Percentiles rank a stretch among this genome's conserved stretches.
Conservation (phyloP, 2,113 vertebrate species). For the Ginglymostoma cirratum region DNA sequence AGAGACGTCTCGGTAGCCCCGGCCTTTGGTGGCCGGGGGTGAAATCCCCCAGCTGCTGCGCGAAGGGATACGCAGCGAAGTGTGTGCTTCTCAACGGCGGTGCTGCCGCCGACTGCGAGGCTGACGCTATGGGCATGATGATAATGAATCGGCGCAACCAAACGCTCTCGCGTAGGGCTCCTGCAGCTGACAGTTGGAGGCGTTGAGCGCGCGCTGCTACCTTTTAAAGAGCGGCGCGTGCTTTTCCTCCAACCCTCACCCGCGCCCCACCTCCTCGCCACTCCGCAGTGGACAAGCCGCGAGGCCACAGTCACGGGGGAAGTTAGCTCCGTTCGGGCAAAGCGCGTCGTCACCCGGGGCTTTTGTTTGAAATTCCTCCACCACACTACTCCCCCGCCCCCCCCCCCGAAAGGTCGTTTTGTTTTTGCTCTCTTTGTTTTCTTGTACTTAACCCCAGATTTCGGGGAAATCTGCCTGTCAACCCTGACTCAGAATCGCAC, state of each 20-base stretch:
- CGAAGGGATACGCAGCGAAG: background rate
- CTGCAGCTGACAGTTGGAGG: background rate
- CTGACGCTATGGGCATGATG: background rate
- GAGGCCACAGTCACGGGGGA: background rate
- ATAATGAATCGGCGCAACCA: background rate
- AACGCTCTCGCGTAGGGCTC: background rate
- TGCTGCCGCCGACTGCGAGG: background rate
- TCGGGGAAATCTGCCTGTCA: background rate
- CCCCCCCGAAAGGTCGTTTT: background rate
- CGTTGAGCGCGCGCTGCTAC: background rate
- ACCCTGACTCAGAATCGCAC: too few species aligned
- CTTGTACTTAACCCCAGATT: background rate
- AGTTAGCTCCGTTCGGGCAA: background rate
- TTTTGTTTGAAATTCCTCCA: background rate
- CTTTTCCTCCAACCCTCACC: too few species aligned
- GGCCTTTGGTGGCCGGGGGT: background rate
- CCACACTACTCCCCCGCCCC: background rate
- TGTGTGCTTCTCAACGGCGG: background rate
- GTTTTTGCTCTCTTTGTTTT: background rate
- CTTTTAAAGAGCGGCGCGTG: background rate
- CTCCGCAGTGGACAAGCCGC: background rate
- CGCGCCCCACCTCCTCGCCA: background rate
- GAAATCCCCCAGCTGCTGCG: background rate
- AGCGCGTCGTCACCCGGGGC: background rate
- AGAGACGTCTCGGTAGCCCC: background rate